Percentiles rank a stretch among this genome's conserved stretches.
Conservation (phyloP, 2,888 invertebrate genomes). For the Altica lythri region DNA sequence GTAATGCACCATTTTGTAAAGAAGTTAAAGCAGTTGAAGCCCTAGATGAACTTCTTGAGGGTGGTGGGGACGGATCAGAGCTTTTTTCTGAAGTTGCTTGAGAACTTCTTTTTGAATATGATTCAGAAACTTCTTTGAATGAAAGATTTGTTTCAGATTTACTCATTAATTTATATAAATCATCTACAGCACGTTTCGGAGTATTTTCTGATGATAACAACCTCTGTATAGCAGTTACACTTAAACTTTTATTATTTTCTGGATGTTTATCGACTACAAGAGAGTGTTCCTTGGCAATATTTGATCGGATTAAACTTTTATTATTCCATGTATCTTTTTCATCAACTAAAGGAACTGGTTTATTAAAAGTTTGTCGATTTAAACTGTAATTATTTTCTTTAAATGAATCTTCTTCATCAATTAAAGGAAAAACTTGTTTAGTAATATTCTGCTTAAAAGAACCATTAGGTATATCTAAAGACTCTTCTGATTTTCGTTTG, state of each 20-base stretch:
- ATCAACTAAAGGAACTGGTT: too few relatives aligned
- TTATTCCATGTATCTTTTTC: too few relatives aligned
- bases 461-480: conserved; percentile 47
- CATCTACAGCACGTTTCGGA: conserved; percentile 38
- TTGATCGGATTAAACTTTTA: too few relatives aligned
- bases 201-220: conserved; percentile 38
- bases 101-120: background rate
- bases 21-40: conserved; percentile 50
- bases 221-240: conserved; percentile 42
- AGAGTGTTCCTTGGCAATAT: too few relatives aligned
- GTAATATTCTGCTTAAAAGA: conserved; percentile 44
- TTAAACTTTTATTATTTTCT: conserved; percentile 42
- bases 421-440: conserved; percentile 44
- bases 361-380: too few relatives aligned
- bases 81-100: background rate
- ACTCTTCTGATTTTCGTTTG: conserved; percentile 54
- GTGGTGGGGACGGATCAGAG: background rate
- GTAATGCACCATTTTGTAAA: conserved; percentile 55
- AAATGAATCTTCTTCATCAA: conserved; percentile 35
- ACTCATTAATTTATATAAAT: conserved; percentile 26
- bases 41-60: conserved; percentile 39
- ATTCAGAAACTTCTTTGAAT: too few relatives aligned
- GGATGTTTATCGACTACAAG: too few relatives aligned
- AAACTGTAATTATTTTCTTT: conserved; percentile 11
- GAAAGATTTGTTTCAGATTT: conserved; percentile 1